Evolutionary conservation across 2,113 vertebrate genomes (phyloP).

Genomic region (Ivindomyrus marchei): DNA sequence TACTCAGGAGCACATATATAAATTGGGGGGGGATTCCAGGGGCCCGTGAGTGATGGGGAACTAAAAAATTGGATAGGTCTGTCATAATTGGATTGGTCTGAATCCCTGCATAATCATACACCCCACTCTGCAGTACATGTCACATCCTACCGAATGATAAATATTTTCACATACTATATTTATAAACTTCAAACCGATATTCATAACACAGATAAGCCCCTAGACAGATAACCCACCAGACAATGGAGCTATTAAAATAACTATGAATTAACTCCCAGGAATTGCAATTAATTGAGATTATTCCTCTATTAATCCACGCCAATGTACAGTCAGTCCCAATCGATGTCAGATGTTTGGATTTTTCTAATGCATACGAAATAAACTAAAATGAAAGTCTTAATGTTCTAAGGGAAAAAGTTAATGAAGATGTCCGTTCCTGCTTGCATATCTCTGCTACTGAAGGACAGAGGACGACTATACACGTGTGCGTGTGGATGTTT

Average conservation of each 20-base stretch:
- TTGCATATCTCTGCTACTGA: background rate
- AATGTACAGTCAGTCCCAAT: background rate
- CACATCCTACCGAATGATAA: background rate
- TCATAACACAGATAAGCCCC: background rate
- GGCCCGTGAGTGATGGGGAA: background rate
- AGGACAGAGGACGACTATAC: background rate
- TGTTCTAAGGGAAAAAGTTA: background rate
- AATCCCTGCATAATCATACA: background rate
- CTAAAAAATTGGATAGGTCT: background rate
- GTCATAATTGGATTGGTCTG: background rate
- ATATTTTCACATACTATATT: background rate
- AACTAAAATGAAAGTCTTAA: background rate
- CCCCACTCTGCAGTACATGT: background rate
- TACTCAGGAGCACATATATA: background rate
- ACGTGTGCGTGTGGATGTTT: background rate
- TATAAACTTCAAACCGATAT: background rate
- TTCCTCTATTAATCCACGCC: background rate
- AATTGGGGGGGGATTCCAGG: background rate
- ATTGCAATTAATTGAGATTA: background rate
- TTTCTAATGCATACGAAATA: background rate
- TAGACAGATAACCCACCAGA: background rate
- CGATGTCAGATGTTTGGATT: background rate
- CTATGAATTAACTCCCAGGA: background rate
- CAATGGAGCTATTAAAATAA: background rate
- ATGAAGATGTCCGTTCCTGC: too few species aligned